Conservation (phyloP, 2,888 invertebrate species). For the Sialis fuliginosa region DNA sequence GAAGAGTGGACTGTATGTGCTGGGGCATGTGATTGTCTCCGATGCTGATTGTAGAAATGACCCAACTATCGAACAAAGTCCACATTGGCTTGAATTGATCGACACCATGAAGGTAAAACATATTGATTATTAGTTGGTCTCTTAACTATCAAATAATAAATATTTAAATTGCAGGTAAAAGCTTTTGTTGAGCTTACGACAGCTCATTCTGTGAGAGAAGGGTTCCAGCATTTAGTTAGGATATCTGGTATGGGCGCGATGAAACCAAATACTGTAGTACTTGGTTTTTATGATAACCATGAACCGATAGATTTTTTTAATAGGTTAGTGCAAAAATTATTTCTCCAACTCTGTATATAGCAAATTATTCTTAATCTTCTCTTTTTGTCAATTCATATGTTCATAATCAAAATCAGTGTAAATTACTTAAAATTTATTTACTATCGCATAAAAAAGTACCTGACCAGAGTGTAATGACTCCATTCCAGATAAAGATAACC, state of each 20-base stretch:
- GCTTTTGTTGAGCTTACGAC: slow-evolving; percentile 93
- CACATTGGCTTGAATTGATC: slow-evolving; percentile 83
- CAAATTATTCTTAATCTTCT: neutral
- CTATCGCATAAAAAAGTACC: no score
- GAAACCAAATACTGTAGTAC: slow-evolving; percentile 94
- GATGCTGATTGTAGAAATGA: slow-evolving; percentile 34
- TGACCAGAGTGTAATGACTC: no score
- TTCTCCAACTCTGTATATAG: slow-evolving; percentile 7
- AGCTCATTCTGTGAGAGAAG: slow-evolving; percentile 68
- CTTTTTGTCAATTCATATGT: no score
- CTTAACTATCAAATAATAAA: neutral
- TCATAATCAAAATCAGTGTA: neutral
- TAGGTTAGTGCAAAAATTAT: slow-evolving; percentile 27
- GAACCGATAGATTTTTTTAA: slow-evolving; percentile 62
- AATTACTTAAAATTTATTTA: no score
- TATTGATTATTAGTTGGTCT: neutral
- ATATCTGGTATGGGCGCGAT: slow-evolving; percentile 94
- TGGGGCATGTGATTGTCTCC: slow-evolving; percentile 61
- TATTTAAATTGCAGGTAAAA: slow-evolving; percentile 39
- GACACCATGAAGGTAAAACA: slow-evolving; percentile 70
- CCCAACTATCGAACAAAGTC: slow-evolving; percentile 58
- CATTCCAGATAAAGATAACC: no score
- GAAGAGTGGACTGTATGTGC: slow-evolving; percentile 76
- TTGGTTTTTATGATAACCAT: slow-evolving; percentile 81
- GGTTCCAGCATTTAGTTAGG: slow-evolving; percentile 79